Evolutionary conservation across 2,113 vertebrate genomes (phyloP).

Genomic region (Scopus umbretta): DNA sequence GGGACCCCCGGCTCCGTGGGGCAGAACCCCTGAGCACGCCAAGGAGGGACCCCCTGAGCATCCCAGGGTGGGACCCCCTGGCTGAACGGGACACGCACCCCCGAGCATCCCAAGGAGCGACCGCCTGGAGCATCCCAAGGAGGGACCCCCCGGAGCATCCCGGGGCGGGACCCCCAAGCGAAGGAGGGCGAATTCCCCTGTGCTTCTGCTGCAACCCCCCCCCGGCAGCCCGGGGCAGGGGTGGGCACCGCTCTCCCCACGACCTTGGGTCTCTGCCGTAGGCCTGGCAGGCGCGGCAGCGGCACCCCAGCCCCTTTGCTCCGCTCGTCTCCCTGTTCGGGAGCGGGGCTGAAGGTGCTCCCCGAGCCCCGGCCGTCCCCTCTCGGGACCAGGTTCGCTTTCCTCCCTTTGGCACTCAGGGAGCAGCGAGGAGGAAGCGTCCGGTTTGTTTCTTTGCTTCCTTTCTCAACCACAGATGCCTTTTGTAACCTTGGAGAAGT

Average conservation of each 20-base stretch:
- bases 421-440: background rate
- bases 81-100: background rate
- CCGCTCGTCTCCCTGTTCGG: fast-evolving
- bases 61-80: background rate
- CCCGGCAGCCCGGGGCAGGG: background rate
- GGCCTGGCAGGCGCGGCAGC: background rate
- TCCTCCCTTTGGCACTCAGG: background rate
- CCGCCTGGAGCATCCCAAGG: background rate
- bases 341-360: background rate
- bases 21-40: no score
- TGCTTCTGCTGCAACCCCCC: background rate
- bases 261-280: background rate
- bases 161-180: background rate
- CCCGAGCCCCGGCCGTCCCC: background rate
- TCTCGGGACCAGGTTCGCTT: background rate
- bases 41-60: background rate
- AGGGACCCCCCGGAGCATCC: background rate
- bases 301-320: background rate
- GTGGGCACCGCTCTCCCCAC: background rate
- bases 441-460: background rate
- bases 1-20: background rate
- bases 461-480: background rate
- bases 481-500: conserved; percentile 48
- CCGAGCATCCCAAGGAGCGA: background rate
- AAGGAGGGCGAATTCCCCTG: background rate